Evolutionary conservation across 2,888 invertebrate genomes (phyloP).

Genomic region (Linhomoeus sp.): DNA sequence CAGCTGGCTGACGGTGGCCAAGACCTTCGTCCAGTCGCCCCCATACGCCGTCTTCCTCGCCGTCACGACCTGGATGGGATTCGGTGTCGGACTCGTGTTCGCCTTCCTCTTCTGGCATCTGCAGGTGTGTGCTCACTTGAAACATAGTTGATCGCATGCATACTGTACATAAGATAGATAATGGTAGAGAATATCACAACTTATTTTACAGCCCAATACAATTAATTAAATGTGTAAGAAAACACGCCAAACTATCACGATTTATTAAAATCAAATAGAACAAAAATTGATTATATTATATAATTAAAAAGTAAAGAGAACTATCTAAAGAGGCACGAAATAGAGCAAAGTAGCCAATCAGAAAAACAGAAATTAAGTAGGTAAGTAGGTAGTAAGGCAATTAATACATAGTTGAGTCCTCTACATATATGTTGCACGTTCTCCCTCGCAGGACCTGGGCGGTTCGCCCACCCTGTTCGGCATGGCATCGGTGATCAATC

Average conservation of each 20-base stretch:
- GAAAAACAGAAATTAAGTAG: neutral
- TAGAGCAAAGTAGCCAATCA: neutral
- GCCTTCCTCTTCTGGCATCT: conserved; percentile 98
- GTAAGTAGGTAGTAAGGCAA: neutral
- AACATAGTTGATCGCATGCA: too few relatives aligned
- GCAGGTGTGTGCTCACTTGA: conserved; percentile 27
- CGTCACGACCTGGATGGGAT: conserved; percentile 97
- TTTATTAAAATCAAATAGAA: too few relatives aligned
- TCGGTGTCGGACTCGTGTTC: conserved; percentile 93
- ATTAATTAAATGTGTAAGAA: too few relatives aligned
- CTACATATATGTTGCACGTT: neutral
- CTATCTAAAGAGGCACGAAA: neutral
- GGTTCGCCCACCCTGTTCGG: conserved; percentile 94
- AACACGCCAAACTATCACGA: too few relatives aligned
- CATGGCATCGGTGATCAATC: conserved; percentile 92
- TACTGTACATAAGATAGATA: too few relatives aligned
- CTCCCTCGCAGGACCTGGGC: conserved; percentile 41
- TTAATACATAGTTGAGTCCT: too few relatives aligned
- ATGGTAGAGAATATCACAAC: too few relatives aligned
- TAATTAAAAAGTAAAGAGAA: neutral
- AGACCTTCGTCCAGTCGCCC: conserved; percentile 58
- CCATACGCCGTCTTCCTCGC: conserved; percentile 79
- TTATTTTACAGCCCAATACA: too few relatives aligned
- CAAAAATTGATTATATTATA: too few relatives aligned
- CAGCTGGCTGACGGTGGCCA: conserved; percentile 33